Evolutionary conservation across 1,140 invertebrate genomes (phyloP).

Genomic region (Anadara kagoshimensis): DNA sequence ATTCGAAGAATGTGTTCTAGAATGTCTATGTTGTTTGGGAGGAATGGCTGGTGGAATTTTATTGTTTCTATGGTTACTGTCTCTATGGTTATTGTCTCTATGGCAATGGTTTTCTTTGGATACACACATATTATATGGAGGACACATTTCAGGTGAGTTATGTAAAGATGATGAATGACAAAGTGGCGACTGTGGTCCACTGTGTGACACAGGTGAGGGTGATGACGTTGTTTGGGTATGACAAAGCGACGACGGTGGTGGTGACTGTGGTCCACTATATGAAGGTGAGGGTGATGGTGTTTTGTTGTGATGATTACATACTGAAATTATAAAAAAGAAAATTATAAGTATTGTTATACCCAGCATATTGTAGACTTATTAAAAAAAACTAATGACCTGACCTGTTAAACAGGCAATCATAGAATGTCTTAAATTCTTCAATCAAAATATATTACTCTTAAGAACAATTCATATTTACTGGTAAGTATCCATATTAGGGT

Average conservation of each 20-base stretch:
- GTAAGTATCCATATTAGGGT: background rate
- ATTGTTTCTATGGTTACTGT: constrained; percentile 17
- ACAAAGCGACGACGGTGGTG: background rate
- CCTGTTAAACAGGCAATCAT: background rate
- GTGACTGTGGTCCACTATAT: background rate
- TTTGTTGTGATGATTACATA: constrained; percentile 35
- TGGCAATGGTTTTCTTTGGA: constrained; percentile 1
- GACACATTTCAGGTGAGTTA: constrained; percentile 11
- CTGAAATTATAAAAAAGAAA: constrained; percentile 22
- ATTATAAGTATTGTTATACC: background rate
- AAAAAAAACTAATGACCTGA: background rate
- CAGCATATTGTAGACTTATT: background rate
- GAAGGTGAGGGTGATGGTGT: constrained; percentile 24
- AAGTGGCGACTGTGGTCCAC: constrained; percentile 11
- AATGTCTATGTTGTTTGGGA: constrained; percentile 42
- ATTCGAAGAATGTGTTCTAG: constrained; percentile 23
- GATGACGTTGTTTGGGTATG: background rate
- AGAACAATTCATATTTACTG: background rate
- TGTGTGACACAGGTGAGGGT: background rate
- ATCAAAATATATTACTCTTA: background rate
- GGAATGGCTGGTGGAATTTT: constrained; percentile 41
- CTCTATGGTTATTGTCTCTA: constrained; percentile 16
- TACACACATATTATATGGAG: background rate
- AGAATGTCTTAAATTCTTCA: background rate
- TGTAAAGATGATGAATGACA: constrained; percentile 27